Base-by-base conservation (phyloP, 2,113 vertebrate genomes). In the Macaca nemestrina region DNA sequence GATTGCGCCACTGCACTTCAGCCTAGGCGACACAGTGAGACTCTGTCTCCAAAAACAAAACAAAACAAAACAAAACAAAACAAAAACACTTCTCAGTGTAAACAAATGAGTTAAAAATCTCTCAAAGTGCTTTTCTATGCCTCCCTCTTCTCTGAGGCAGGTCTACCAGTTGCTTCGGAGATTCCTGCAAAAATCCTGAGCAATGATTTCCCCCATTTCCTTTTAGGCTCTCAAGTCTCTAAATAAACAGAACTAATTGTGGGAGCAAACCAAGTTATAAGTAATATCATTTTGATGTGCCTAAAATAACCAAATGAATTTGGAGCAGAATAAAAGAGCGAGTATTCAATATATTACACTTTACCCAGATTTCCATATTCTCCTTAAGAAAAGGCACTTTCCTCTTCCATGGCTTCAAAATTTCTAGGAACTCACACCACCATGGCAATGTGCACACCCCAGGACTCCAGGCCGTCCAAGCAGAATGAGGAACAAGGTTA, bases 181-280 rank as follows among this genome's bases (percentile, higher is more conserved):
- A 92, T n/a, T 64, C 38, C 18, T 57, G 35, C n/a, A n/a, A 76
- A 96, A 91, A 87, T 73, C 14, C n/a, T 57, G 8, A 93, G n/a
- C 97, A 76, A 85, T 14, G 2, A 88, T 85, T 95, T 75, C 11
- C 38, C 38, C 40, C 32, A 32, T 45, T 90, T 35, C 30, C 64
- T 40, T 3, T 18, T 1, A 76, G 81, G n/a, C 22, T 84, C 73
- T 81, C 38, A 90, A 92, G 38, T 68, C 72, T 93, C 93, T 25
- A 90, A 95, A 97, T 61, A 94, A 72, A 73, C 18, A 90, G 38
- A 90, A 93, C 40, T 67, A 76, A 91, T 10, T 78, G 38, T 20
- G 83, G 16, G 50, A 95, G 50, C 30, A 95, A 97, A 90, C 25
- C 57, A 92, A 90, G n/a, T 76, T 95, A 40, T 91, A 94, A 93